Percentiles rank a stretch among this genome's conserved stretches.
Conservation (phyloP, 2,797 vertebrate genomes). For the Diglossa cyanea region DNA sequence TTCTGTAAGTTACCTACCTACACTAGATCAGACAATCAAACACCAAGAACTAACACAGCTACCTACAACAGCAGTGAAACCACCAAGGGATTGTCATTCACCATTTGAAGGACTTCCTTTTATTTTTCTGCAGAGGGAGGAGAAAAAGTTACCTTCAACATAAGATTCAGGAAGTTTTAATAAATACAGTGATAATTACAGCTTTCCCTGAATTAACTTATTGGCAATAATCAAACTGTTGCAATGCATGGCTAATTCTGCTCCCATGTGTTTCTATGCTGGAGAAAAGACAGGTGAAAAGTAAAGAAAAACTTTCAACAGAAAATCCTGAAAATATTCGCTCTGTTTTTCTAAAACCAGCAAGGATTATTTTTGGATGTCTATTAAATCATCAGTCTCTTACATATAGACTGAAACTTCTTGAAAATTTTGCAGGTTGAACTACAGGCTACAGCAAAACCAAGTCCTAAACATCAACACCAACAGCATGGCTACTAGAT, state of each 20-base stretch:
- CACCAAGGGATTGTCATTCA: neutral
- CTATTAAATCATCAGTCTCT: neutral
- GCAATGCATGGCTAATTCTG: neutral
- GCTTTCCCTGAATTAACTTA: neutral
- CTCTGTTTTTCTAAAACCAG: neutral
- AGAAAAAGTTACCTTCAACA: neutral
- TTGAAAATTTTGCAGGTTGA: neutral
- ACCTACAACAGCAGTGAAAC: neutral
- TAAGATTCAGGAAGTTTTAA: neutral
- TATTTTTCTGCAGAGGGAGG: neutral
- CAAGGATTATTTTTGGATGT: neutral
- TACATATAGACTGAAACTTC: neutral
- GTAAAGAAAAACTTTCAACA: neutral
- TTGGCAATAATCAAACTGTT: neutral
- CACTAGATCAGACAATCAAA: neutral
- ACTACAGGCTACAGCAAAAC: neutral
- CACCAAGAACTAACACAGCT: neutral
- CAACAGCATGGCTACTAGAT: neutral
- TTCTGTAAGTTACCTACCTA: neutral
- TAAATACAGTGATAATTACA: neutral
- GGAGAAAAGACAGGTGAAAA: neutral
- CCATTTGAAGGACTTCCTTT: neutral
- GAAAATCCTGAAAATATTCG: neutral
- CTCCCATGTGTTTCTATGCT: neutral
- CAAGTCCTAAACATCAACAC: neutral